Evolutionary conservation across 2,888 invertebrate species (phyloP).

Genomic region (Drosophila diplacantha): DNA sequence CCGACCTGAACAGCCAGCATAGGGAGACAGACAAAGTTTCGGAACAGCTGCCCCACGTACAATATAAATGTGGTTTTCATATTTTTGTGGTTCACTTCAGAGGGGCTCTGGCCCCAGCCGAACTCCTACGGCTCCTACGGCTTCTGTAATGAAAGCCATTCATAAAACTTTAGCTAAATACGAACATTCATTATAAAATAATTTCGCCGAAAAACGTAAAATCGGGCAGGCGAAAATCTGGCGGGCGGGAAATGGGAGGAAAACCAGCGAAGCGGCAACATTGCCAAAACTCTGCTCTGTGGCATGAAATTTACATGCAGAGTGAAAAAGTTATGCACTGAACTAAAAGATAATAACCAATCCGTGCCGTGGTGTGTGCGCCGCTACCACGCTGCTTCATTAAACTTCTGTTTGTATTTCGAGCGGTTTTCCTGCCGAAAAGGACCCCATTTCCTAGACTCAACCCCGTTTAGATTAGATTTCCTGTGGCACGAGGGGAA

Average conservation of each 20-base stretch:
- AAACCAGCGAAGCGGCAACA: slow-evolving; percentile 12
- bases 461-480: background rate
- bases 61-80: slow-evolving; percentile 74
- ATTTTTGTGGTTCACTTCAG: slow-evolving; percentile 73
- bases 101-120: slow-evolving; percentile 33
- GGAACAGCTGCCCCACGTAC: slow-evolving; percentile 67
- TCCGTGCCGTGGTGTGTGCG: slow-evolving; percentile 52
- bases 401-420: slow-evolving; percentile 53
- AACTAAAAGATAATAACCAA: slow-evolving; percentile 69
- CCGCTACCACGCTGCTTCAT: slow-evolving; percentile 51
- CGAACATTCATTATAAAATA: slow-evolving; percentile 73
- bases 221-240: slow-evolving; percentile 15
- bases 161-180: slow-evolving; percentile 71
- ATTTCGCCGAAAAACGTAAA: slow-evolving; percentile 51
- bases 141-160: slow-evolving; percentile 68
- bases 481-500: background rate
- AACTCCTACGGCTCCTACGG: slow-evolving; percentile 22
- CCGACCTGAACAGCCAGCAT: slow-evolving; percentile 17
- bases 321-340: slow-evolving; percentile 66
- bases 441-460: slow-evolving; percentile 22
- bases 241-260: background rate
- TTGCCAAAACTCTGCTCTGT: slow-evolving; percentile 19
- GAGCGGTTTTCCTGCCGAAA: slow-evolving; percentile 30
- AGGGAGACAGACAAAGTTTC: slow-evolving; percentile 57
- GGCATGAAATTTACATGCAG: slow-evolving; percentile 63